These are phyloP conservation scores for Strigamia maritima DNA, from an alignment of 2,888 invertebrate genomes.

Conservation along the genomic window DNA sequence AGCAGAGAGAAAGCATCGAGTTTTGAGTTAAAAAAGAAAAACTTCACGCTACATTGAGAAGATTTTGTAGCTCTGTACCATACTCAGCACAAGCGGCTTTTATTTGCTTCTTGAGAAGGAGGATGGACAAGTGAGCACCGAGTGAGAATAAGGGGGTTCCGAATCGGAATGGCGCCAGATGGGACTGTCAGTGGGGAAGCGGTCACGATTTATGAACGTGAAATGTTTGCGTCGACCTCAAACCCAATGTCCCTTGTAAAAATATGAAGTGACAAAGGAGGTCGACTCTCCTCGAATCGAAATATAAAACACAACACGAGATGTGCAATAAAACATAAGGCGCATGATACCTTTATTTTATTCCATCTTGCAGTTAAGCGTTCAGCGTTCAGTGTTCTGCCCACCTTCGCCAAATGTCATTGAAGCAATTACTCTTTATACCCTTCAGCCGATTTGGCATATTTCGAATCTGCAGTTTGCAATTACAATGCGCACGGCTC, in stretches of 20 bases:
- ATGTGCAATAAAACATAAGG: slow-evolving; percentile 12
- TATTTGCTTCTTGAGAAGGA: slow-evolving; percentile 14
- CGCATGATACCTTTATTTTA: neutral
- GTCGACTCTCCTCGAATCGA: neutral
- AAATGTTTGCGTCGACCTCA: slow-evolving; percentile 29
- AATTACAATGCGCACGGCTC: neutral
- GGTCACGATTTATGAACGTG: slow-evolving; percentile 27
- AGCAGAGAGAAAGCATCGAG: neutral
- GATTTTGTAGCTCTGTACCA: neutral
- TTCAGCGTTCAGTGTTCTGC: no score
- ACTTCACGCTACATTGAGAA: slow-evolving; percentile 20
- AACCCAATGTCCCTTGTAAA: slow-evolving; percentile 27
- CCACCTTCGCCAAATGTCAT: neutral
- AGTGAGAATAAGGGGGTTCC: slow-evolving; percentile 21
- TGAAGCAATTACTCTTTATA: neutral
- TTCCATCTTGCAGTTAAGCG: neutral
- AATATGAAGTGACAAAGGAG: slow-evolving; percentile 25
- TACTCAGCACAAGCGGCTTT: slow-evolving; percentile 17
- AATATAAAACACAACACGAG: slow-evolving; percentile 5
- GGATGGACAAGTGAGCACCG: slow-evolving; percentile 21
- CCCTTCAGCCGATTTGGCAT: neutral
- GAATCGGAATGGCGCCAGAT: slow-evolving; percentile 27
- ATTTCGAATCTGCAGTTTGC: neutral
- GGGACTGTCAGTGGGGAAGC: slow-evolving; percentile 22
- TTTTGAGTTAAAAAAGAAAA: neutral